phyloP scores from a whole-genome alignment of 1,140 invertebrate genomes.

The Geopemphigus sp. region DNA sequence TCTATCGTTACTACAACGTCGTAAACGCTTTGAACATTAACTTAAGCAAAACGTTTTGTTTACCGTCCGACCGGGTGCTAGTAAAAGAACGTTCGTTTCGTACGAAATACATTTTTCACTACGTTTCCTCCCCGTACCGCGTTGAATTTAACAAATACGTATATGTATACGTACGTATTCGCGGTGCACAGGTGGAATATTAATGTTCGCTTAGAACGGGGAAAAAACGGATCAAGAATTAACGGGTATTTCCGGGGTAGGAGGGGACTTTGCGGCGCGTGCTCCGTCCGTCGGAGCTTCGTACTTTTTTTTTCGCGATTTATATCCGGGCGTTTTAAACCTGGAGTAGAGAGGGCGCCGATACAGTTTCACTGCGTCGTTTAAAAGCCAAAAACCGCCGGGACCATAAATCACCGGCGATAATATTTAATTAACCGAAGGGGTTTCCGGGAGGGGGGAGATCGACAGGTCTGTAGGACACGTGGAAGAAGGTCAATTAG shows the following conservation, averaged over 20 bases:
- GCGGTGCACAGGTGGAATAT: not conserved
- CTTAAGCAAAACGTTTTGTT: slow-evolving; percentile 3
- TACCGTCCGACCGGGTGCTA: too few relatives aligned
- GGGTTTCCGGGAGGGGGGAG: slow-evolving; percentile 18
- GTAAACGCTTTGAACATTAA: slow-evolving; percentile 10
- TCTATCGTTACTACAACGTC: not conserved
- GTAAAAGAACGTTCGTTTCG: not conserved
- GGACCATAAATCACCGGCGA: slow-evolving; percentile 39
- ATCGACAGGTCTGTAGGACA: slow-evolving; percentile 37
- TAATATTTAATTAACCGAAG: slow-evolving; percentile 48
- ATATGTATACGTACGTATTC: too few relatives aligned
- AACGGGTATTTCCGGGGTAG: not conserved
- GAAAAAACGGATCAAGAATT: not conserved
- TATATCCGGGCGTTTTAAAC: not conserved
- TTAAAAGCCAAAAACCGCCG: not conserved
- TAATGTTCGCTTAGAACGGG: not conserved
- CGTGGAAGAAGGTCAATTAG: slow-evolving; percentile 24
- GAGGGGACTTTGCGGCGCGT: not conserved
- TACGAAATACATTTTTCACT: slow-evolving; percentile 8
- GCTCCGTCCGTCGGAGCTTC: too few relatives aligned
- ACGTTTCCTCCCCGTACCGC: not conserved
- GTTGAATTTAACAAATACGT: not conserved
- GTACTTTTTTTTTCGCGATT: not conserved
- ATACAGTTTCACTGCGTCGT: too few relatives aligned
- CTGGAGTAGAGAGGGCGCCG: too few relatives aligned